phyloP scores from a whole-genome alignment of 1,140 invertebrate species.

The Drosophila busckii region DNA sequence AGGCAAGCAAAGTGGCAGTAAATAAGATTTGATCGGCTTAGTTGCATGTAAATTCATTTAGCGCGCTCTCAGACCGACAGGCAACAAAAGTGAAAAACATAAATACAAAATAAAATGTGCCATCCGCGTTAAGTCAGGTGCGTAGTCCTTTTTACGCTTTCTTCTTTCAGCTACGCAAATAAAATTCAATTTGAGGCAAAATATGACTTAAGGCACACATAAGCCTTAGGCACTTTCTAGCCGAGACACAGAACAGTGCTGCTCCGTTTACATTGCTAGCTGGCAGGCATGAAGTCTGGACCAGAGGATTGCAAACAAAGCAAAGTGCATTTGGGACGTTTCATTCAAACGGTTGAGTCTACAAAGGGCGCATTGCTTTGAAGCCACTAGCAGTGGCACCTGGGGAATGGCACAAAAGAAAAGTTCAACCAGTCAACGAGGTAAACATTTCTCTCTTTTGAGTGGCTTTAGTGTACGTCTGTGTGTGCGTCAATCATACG shows the following conservation, averaged over 20 bases:
- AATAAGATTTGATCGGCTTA: slow-evolving; percentile 64
- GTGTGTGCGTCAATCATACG: slow-evolving; percentile 5
- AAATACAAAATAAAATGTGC: slow-evolving; percentile 2
- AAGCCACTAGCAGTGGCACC: no score
- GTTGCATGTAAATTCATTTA: slow-evolving; percentile 57
- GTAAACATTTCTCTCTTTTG: slow-evolving; percentile 16
- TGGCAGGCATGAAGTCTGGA: background rate
- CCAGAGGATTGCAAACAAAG: slow-evolving; percentile 1
- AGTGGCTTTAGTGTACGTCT: slow-evolving; percentile 8
- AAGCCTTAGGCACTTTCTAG: background rate
- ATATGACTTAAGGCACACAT: slow-evolving; percentile 11
- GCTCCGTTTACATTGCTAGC: no score
- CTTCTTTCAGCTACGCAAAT: slow-evolving; percentile 31
- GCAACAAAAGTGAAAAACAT: slow-evolving; percentile 4
- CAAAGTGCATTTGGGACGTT: background rate
- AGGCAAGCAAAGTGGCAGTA: slow-evolving; percentile 13
- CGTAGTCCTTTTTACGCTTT: no score
- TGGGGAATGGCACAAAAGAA: no score
- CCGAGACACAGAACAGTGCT: no score
- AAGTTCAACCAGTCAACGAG: slow-evolving; percentile 1
- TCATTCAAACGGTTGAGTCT: background rate
- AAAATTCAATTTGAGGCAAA: slow-evolving; percentile 56
- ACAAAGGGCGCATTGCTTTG: slow-evolving; percentile 13
- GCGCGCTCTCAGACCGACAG: slow-evolving; percentile 40
- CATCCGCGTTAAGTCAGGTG: slow-evolving; percentile 15